Conservation (phyloP, 2,888 invertebrate species). For the Itoplectis maculator region DNA sequence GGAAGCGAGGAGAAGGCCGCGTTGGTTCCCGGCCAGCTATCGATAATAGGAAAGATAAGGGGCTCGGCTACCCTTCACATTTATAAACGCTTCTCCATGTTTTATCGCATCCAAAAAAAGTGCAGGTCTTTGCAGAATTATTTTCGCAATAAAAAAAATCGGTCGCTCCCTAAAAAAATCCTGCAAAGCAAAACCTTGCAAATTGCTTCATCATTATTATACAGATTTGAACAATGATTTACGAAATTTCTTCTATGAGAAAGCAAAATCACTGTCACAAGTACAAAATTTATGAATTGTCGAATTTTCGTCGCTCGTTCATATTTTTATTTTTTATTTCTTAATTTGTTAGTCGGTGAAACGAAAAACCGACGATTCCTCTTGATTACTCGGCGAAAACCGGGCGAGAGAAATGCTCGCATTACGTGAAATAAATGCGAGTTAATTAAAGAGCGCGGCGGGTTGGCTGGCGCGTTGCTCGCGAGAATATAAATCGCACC, state of each 20-base stretch:
- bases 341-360: neutral
- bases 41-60: conserved; percentile 84
- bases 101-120: neutral
- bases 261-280: neutral
- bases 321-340: neutral
- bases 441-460: conserved; percentile 83
- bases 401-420: conserved; percentile 70
- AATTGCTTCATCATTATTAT: no score
- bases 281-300: neutral
- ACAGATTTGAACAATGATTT: no score
- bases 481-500: conserved; percentile 81
- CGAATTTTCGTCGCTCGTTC: no score
- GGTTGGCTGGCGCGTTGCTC: conserved; percentile 82
- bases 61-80: conserved; percentile 45
- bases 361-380: conserved; percentile 1
- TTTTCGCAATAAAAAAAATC: no score
- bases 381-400: conserved; percentile 9
- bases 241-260: neutral
- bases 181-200: no score
- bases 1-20: conserved; percentile 72
- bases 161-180: no score
- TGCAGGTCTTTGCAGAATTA: conserved; percentile 2
- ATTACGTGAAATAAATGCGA: conserved; percentile 83
- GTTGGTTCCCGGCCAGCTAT: conserved; percentile 83
- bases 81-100: conserved; percentile 38